These are phyloP conservation scores for Phenganax marumi DNA, from an alignment of 92 coral and sea anemone species.

Conservation along the genomic window DNA sequence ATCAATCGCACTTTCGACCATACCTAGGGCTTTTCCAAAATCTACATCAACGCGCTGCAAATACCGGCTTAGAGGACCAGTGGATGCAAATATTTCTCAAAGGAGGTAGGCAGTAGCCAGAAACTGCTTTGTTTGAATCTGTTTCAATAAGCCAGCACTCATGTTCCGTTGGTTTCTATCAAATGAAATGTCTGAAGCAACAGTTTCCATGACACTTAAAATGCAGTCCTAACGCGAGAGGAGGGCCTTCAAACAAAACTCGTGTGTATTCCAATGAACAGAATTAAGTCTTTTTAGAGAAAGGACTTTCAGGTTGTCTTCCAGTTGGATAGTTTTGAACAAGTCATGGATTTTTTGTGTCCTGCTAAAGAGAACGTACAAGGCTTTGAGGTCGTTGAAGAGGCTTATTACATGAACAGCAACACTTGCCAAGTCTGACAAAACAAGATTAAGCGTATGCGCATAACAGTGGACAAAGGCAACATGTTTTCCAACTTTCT, in stretches of 20 bases:
- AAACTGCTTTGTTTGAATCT: neutral
- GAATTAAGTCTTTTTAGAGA: constrained; percentile 25
- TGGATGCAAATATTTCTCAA: neutral
- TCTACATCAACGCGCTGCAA: neutral
- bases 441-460: constrained; percentile 35
- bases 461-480: constrained; percentile 39
- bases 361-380: constrained; percentile 34
- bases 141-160: neutral
- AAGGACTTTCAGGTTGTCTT: constrained; percentile 20
- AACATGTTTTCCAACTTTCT: constrained; percentile 29
- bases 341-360: constrained; percentile 34
- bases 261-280: neutral
- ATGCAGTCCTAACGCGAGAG: neutral
- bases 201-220: neutral
- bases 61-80: neutral
- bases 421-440: constrained; percentile 38
- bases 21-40: neutral
- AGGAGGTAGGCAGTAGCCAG: neutral
- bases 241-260: neutral
- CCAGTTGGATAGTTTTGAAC: constrained; percentile 20
- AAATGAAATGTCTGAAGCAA: neutral
- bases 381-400: constrained; percentile 27
- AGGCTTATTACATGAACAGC: constrained; percentile 30
- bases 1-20: neutral
- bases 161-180: neutral